phyloP scores from a whole-genome alignment of 2,888 invertebrate genomes.

The Cantharis rufa region DNA sequence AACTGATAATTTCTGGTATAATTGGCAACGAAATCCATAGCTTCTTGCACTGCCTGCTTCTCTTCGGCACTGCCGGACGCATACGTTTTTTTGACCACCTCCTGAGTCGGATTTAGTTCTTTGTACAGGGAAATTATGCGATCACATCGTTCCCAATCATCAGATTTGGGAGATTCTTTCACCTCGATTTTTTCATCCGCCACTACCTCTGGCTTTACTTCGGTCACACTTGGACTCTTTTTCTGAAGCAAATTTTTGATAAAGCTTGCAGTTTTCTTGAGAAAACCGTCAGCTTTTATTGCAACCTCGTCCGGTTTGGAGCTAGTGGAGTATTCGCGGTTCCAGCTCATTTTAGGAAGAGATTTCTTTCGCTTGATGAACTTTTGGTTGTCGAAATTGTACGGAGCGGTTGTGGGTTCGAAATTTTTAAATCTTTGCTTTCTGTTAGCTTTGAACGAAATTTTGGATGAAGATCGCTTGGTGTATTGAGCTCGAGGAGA shows the following conservation, averaged over 20 bases:
- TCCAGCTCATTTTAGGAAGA: neutral
- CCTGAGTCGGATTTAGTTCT: conserved; percentile 1
- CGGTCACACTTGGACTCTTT: neutral
- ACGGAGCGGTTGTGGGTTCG: neutral
- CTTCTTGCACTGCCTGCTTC: neutral
- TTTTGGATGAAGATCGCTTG: neutral
- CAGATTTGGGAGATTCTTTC: neutral
- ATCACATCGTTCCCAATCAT: conserved; percentile 6
- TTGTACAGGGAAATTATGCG: conserved; percentile 6
- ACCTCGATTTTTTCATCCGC: neutral
- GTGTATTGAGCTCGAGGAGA: neutral
- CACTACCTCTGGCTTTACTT: neutral
- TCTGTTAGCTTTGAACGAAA: neutral
- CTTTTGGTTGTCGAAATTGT: neutral
- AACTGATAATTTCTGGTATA: neutral
- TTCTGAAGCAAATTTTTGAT: neutral
- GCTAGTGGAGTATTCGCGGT: neutral
- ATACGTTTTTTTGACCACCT: neutral
- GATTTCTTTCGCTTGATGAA: neutral
- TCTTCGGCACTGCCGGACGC: conserved; percentile 7
- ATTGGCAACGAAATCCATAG: conserved; percentile 1
- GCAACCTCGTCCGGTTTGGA: neutral
- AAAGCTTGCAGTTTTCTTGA: neutral
- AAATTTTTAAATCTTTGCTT: neutral
- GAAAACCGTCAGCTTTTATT: neutral